Evolutionary conservation across 1,140 invertebrate species (phyloP), one percentile per base, ranked within the genome.

Genomic region (Drosophila pseudoobscura): DNA sequence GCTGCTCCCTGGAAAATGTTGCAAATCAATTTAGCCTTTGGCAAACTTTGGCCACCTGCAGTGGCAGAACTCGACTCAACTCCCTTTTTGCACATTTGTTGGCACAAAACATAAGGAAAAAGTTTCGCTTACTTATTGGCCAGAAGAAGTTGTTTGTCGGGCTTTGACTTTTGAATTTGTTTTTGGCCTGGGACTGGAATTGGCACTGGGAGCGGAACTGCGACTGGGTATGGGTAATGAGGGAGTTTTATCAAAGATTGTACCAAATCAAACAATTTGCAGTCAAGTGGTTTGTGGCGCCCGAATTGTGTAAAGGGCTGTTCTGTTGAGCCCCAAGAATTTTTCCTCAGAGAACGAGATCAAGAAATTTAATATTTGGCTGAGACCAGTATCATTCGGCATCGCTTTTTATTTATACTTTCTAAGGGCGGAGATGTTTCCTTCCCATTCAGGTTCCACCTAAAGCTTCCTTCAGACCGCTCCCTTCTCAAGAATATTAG

Each of bases 61-160:
- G 61, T 73, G 70, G 65, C 55, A 56, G 31, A 26, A 26, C 24
- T 26, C 31, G 5, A 39, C 35, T 17, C 22, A 68, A 68, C 65
- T 71, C 57, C 31, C 51, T 26, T 41, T 39, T 51, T 62, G 72
- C 71, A 66, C 55, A 84, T 80, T 84, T 85, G 80, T 77, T 85
- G 85, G 80, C 55, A 46, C 66, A 84, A 76, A 80, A 73, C 75
- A 83, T 84, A 78, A 74, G 75, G 54, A 73, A 71, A 76, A 85
- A 85, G 63, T 84, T 84, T 66, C 68, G 68, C 73, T 85, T 87
- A 84, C 80, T 80, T 84, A 85, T 79, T 79, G 80, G 72, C 59
- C 59, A 76, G 70, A 57, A 73, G 47, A 69, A 76, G 65, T 58
- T 49, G 73, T 76, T 79, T 66, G 71, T 47, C 52, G 52, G 58